A percentile compares a stretch with the other conserved stretches of the same genome.
Conservation (phyloP, 1,140 invertebrate species). For the Helicoverpa zea region DNA sequence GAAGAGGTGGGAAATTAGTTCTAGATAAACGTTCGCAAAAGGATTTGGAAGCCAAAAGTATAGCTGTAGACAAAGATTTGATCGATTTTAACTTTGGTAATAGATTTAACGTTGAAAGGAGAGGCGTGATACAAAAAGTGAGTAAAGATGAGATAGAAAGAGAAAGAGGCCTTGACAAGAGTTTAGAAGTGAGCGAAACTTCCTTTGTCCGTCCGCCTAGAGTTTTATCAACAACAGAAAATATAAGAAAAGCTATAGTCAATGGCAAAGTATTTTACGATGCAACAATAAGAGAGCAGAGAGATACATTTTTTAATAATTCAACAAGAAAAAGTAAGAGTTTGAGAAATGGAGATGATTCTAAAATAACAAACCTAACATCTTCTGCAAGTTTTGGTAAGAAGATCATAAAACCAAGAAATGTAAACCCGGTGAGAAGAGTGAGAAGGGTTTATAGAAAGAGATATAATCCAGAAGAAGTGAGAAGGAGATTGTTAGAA, state of each 20-base stretch:
- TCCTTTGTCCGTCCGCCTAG: conserved; percentile 78
- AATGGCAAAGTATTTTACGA: conserved; percentile 83
- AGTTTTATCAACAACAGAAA: conserved; percentile 78
- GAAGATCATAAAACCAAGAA: conserved; percentile 73
- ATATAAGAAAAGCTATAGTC: conserved; percentile 77
- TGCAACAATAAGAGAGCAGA: conserved; percentile 77
- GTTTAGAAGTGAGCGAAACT: conserved; percentile 81
- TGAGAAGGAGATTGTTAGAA: conserved; percentile 79
- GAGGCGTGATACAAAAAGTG: conserved; percentile 75
- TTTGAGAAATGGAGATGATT: conserved; percentile 68
- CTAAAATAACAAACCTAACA: conserved; percentile 44
- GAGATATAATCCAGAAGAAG: conserved; percentile 82
- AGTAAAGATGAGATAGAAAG: conserved; percentile 81
- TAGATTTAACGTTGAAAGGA: conserved; percentile 73
- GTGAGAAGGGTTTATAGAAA: conserved; percentile 79
- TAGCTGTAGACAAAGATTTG: conserved; percentile 76
- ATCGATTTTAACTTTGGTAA: conserved; percentile 78
- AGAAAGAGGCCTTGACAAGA: conserved; percentile 72
- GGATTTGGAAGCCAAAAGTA: conserved; percentile 77
- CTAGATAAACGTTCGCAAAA: conserved; percentile 81
- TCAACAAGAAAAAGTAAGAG: conserved; percentile 71
- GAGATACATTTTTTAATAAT: conserved; percentile 68
- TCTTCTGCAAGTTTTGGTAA: conserved; percentile 66
- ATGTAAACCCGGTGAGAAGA: conserved; percentile 77
- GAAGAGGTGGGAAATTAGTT: conserved; percentile 75